Conservation (phyloP, 2,888 invertebrate genomes). For the Drosophila stalkeri region DNA sequence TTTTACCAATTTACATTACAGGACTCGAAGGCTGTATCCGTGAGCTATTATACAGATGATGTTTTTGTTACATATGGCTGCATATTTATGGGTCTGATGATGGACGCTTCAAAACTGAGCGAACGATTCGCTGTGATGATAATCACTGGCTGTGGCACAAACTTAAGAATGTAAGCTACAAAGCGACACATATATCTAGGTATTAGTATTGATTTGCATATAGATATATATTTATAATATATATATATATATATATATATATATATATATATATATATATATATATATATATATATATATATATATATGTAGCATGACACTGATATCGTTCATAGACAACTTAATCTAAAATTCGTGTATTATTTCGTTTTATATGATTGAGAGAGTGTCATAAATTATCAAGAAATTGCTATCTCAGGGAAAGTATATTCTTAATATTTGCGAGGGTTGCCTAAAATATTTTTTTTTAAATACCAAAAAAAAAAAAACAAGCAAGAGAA, state of each 20-base stretch:
- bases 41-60: conserved; percentile 46
- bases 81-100: conserved; percentile 47
- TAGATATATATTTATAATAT: too few relatives aligned
- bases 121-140: conserved; percentile 28
- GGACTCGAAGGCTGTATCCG: conserved; percentile 30
- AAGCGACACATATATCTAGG: too few relatives aligned
- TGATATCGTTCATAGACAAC: neutral
- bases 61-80: conserved; percentile 38
- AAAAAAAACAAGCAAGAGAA: too few relatives aligned
- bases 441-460: neutral
- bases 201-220: too few relatives aligned
- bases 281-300: neutral
- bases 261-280: too few relatives aligned
- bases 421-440: neutral
- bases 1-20: neutral
- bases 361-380: conserved; percentile 1
- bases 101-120: conserved; percentile 60
- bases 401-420: neutral
- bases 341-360: neutral
- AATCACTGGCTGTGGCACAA: conserved; percentile 33
- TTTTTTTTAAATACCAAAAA: neutral
- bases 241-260: too few relatives aligned
- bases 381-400: conserved; percentile 6
- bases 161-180: conserved; percentile 47
- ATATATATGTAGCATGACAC: neutral